These are phyloP conservation scores for Nannospalax galili DNA, from an alignment of 2,113 vertebrate genomes.

Conservation along the genomic window DNA sequence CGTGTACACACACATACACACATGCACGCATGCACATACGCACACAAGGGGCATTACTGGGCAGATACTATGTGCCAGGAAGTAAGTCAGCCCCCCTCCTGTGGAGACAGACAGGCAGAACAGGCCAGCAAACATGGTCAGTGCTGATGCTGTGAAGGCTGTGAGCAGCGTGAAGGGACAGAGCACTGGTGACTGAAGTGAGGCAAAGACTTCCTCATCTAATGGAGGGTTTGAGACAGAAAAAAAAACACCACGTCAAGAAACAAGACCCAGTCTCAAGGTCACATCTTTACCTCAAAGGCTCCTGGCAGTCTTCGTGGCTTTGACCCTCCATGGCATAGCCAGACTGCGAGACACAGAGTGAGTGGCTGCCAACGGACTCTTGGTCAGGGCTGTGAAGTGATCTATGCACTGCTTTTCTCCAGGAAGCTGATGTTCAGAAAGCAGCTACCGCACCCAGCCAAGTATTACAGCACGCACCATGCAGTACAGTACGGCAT, in stretches of 20 bases:
- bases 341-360: not conserved
- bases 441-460: not conserved
- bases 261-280: not conserved
- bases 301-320: not conserved
- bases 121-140: not conserved
- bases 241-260: not conserved
- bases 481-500: not conserved
- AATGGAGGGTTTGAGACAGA: not conserved
- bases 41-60: not conserved
- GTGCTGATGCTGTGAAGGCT: not conserved
- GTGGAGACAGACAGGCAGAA: not conserved
- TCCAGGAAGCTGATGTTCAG: not conserved
- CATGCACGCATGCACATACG: no score
- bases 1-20: no score
- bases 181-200: not conserved
- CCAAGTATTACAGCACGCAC: not conserved
- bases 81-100: not conserved
- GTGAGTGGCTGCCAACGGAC: not conserved
- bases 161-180: not conserved
- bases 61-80: not conserved
- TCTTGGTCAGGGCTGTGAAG: not conserved
- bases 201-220: not conserved
- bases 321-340: not conserved
- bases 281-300: not conserved
- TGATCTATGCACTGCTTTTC: not conserved